Percentiles rank a stretch among this genome's conserved stretches.
These are phyloP conservation scores for Apostichopus japonicus DNA, from an alignment of 35 echinoderm and acorn worm species.

Conservation along the genomic window DNA sequence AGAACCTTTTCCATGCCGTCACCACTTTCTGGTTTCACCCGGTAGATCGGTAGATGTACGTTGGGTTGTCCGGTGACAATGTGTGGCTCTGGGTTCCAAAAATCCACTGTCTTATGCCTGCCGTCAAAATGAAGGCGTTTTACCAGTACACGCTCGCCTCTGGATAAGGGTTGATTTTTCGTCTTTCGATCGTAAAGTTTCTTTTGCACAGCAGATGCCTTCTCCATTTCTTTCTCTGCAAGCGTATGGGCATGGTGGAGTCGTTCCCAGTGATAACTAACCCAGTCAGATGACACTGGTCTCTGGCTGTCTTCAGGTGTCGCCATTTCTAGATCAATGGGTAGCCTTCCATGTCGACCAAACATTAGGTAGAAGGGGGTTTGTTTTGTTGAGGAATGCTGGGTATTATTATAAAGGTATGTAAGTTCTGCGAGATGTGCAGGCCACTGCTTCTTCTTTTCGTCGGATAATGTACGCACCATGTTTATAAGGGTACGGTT, in stretches of 20 bases:
- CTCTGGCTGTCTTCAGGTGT: neutral
- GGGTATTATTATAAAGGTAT: no score
- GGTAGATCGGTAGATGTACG: neutral
- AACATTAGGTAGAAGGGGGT: neutral
- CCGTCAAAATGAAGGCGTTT: neutral
- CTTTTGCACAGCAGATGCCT: neutral
- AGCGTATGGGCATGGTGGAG: neutral
- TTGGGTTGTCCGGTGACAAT: neutral
- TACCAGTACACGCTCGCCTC: neutral
- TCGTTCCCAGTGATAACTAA: neutral
- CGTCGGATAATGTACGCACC: conserved; percentile 28
- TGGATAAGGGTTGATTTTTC: neutral
- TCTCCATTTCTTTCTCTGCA: conserved; percentile 1
- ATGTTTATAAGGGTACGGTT: no score
- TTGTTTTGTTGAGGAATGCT: neutral
- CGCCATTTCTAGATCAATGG: neutral
- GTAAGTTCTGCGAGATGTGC: no score
- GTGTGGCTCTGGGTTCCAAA: neutral
- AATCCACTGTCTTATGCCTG: conserved; percentile 20
- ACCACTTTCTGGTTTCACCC: conserved; percentile 5
- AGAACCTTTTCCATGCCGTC: neutral
- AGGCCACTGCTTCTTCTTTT: no score
- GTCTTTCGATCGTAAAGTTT: neutral
- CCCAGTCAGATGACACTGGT: neutral
- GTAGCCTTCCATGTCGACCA: neutral